Conservation (phyloP, 1,140 invertebrate genomes). For the Chironomus striatipennis region DNA sequence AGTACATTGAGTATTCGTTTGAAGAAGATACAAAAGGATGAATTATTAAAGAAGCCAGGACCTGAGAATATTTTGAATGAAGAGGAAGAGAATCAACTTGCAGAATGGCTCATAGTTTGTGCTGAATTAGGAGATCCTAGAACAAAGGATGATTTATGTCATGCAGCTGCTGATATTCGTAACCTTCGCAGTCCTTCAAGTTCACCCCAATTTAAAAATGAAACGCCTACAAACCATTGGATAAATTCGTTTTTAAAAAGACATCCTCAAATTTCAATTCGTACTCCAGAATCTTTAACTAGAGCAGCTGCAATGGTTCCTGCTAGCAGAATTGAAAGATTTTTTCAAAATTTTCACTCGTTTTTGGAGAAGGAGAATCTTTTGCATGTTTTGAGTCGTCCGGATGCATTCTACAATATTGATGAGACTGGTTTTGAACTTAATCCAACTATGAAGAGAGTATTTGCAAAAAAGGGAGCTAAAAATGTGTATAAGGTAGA, state of each 20-base stretch:
- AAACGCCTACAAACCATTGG: neutral
- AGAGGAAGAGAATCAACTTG: neutral
- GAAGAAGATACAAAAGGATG: no score
- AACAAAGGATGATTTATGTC: neutral
- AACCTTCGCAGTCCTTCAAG: neutral
- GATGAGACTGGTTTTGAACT: neutral
- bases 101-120: neutral
- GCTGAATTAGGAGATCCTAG: neutral
- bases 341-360: neutral
- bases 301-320: neutral
- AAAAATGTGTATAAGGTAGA: neutral
- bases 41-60: neutral
- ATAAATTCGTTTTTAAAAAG: neutral
- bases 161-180: neutral
- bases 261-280: neutral
- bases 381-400: neutral
- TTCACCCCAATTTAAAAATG: neutral
- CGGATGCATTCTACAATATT: neutral
- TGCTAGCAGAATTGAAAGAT: neutral
- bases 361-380: neutral
- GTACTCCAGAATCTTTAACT: neutral
- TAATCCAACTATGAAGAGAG: neutral
- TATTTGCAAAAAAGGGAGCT: neutral
- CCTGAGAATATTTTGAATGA: neutral
- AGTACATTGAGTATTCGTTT: neutral